These are phyloP conservation scores for Pandemis cinnamomeana DNA, from an alignment of 2,888 invertebrate genomes.

Conservation along the genomic window DNA sequence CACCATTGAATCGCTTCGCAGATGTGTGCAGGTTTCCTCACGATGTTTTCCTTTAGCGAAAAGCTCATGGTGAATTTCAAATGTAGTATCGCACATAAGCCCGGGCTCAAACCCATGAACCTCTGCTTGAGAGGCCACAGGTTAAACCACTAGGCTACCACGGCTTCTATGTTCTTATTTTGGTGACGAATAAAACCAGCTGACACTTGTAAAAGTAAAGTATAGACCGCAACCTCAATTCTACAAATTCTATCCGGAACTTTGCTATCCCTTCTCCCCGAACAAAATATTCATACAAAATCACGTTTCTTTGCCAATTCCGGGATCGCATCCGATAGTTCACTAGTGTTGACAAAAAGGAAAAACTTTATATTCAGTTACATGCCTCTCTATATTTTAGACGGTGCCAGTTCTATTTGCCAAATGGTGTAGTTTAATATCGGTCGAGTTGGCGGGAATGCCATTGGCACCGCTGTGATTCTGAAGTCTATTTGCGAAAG, in stretches of 20 bases:
- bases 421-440: constrained; percentile 78
- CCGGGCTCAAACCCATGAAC: too few species aligned
- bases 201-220: constrained; percentile 54
- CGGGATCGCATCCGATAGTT: constrained; percentile 52
- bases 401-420: constrained; percentile 63
- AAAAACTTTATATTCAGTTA: constrained; percentile 62
- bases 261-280: constrained; percentile 52
- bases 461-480: constrained; percentile 57
- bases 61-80: too few species aligned
- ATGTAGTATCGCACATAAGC: too few species aligned
- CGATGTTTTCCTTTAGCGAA: too few species aligned
- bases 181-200: constrained; percentile 50
- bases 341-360: constrained; percentile 60
- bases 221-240: constrained; percentile 48
- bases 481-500: constrained; percentile 10
- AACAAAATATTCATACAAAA: constrained; percentile 66
- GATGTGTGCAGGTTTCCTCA: too few species aligned
- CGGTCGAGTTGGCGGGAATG: constrained; percentile 63
- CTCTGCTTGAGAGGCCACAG: too few species aligned
- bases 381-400: constrained; percentile 58
- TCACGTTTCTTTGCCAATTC: constrained; percentile 64
- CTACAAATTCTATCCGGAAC: constrained; percentile 65
- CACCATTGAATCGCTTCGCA: too few species aligned
- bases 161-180: too few species aligned
- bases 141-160: too few species aligned